Percentiles rank a stretch among this genome's conserved stretches.
phyloP scores from a whole-genome alignment of 2,888 invertebrate genomes.

The Pterobdella sp. region DNA sequence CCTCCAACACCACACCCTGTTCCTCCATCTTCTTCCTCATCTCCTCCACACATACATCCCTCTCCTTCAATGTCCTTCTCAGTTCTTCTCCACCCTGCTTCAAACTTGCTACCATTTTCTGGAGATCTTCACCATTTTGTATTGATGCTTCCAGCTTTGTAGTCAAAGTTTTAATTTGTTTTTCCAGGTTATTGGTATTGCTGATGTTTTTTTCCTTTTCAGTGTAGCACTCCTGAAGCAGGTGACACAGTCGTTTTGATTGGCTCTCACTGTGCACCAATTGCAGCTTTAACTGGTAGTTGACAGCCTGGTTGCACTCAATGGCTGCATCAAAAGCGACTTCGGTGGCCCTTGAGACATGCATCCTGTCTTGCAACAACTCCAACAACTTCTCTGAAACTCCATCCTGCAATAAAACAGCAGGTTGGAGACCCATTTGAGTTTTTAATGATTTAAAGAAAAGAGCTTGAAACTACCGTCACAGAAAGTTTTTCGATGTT shows the following conservation, averaged over 20 bases:
- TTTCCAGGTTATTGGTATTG: background rate
- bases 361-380: background rate
- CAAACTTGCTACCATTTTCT: background rate
- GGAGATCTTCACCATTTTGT: background rate
- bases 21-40: background rate
- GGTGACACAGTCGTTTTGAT: conserved; percentile 38
- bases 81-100: background rate
- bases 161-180: background rate
- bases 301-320: conserved; percentile 48
- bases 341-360: conserved; percentile 30
- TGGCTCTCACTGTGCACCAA: conserved; percentile 46
- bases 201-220: background rate
- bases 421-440: no score
- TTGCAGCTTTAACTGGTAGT: conserved; percentile 46
- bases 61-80: background rate
- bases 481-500: no score
- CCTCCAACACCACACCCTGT: conserved; percentile 3
- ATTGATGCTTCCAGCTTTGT: background rate
- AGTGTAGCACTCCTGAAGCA: background rate
- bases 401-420: no score
- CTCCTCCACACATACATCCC: background rate
- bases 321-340: conserved; percentile 46
- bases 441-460: no score
- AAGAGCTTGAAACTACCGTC: background rate
- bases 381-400: background rate